Evolutionary conservation across 2,888 invertebrate species (phyloP), one percentile per base, ranked within the genome.

Genomic region (Creontiades dilutus): DNA sequence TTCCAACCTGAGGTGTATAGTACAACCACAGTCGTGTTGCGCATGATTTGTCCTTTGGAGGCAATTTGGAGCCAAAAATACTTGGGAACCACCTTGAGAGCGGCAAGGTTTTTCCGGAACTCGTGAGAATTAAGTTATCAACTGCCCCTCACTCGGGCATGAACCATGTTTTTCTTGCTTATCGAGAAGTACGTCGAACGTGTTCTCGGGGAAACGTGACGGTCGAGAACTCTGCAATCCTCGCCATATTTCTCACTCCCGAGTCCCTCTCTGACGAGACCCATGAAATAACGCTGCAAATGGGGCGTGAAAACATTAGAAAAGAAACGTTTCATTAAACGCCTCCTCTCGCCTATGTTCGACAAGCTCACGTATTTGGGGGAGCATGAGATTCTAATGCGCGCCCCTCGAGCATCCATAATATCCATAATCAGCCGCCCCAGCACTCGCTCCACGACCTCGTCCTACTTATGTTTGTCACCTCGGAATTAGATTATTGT

Each of bases 281-380:
- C 23, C 13, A 23, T 9, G 19, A 68, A 23, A 23, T 23, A 19
- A 16, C n/a, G 23, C 23, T 5, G n/a, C 68, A 19, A 68, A 68
- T 23, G 68, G 23, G 23, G 23, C 68, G 68, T 68, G 23, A 13
- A 68, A 68, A 68, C 68, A 68, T 68, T 68, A 68, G 23, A 68
- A 23, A 11, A 23, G 68, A 68, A 23, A 4, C 68, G 68, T 68
- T 68, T 68, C 68, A 68, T 68, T 68, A 68, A 68, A 68, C 68
- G 68, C 68, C 68, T 68, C 19, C 7, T 68, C 27, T 23, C 23
- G 23, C 13, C 11, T 23, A 13, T 9, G 23, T 23, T 1, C 23
- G 23, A 12, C 23, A 12, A 27, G 11, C 23, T 57, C 57, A 2
- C 57, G 23, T 52, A 52, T 52, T 2, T 14, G 52, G 27, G 23